These are phyloP conservation scores for Zoroaster sp. DNA, from an alignment of 53 echinoderm and acorn worm species.

Conservation along the genomic window DNA sequence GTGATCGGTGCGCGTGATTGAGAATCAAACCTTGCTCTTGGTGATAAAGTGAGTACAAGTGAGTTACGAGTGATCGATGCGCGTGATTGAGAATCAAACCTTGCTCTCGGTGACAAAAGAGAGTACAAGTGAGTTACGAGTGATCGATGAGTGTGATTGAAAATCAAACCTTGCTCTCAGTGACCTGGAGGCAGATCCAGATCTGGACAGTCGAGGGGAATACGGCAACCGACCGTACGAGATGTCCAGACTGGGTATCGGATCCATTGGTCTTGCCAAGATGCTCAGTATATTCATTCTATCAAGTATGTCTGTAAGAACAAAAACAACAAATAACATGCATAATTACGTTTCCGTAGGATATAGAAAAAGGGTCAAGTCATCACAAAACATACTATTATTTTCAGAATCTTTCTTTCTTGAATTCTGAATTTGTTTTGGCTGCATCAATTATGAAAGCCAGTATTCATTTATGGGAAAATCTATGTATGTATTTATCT, in stretches of 20 bases:
- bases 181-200: slow-evolving; percentile 2
- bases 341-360: no score
- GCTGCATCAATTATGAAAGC: no score
- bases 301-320: slow-evolving; percentile 82
- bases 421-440: no score
- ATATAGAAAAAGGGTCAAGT: no score
- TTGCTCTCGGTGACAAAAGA: neutral
- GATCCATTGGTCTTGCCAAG: slow-evolving; percentile 7
- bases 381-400: no score
- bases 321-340: no score
- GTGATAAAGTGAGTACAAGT: neutral
- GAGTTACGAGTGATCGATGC: neutral
- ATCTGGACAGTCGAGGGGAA: slow-evolving; percentile 77
- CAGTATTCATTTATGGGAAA: no score
- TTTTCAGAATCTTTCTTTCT: no score
- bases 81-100: neutral
- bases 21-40: neutral
- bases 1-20: neutral
- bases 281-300: slow-evolving; percentile 65
- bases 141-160: neutral
- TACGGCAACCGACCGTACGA: slow-evolving; percentile 86
- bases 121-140: neutral
- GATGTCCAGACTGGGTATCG: slow-evolving; percentile 68
- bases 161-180: slow-evolving; percentile 30
- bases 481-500: no score